Conservation (phyloP, 1,140 invertebrate genomes). For the Musca vetustissima region DNA sequence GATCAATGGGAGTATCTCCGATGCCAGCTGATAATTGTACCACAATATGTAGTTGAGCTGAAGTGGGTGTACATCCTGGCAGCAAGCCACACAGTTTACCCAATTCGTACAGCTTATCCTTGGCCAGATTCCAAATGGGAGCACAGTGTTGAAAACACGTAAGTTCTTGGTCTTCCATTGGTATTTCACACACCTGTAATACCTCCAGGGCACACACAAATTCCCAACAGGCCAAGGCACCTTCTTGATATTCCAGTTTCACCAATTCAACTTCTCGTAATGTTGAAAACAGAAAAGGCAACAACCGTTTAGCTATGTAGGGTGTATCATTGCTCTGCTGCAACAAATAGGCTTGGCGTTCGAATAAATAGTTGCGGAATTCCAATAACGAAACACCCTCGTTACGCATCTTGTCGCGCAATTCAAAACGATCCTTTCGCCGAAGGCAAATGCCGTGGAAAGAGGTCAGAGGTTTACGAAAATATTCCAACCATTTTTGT, state of each 20-base stretch:
- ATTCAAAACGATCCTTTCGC: conserved; percentile 66
- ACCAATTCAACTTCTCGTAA: conserved; percentile 50
- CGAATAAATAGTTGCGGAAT: conserved; percentile 92
- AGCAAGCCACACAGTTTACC: conserved; percentile 90
- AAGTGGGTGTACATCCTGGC: conserved; percentile 79
- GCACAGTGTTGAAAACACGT: conserved; percentile 81
- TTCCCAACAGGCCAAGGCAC: conserved; percentile 89
- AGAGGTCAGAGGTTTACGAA: conserved; percentile 73
- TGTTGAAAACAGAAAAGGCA: conserved; percentile 51
- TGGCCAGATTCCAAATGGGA: conserved; percentile 86
- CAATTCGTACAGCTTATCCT: conserved; percentile 86
- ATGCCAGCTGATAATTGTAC: conserved; percentile 89
- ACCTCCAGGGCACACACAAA: conserved; percentile 91
- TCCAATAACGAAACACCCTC: conserved; percentile 80
- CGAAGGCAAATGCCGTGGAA: conserved; percentile 82
- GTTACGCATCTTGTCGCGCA: conserved; percentile 69
- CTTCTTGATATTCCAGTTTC: conserved; percentile 65
- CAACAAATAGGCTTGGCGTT: conserved; percentile 75
- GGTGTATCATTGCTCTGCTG: conserved; percentile 45
- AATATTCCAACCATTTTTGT: conserved; percentile 77
- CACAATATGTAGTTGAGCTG: conserved; percentile 85
- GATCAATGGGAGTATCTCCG: conserved; percentile 64
- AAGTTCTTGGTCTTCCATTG: conserved; percentile 67
- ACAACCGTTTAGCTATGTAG: conserved; percentile 48
- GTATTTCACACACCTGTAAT: conserved; percentile 74